Base-by-base conservation (phyloP, 2,113 vertebrate species). In the Microcebus tavaratra region DNA sequence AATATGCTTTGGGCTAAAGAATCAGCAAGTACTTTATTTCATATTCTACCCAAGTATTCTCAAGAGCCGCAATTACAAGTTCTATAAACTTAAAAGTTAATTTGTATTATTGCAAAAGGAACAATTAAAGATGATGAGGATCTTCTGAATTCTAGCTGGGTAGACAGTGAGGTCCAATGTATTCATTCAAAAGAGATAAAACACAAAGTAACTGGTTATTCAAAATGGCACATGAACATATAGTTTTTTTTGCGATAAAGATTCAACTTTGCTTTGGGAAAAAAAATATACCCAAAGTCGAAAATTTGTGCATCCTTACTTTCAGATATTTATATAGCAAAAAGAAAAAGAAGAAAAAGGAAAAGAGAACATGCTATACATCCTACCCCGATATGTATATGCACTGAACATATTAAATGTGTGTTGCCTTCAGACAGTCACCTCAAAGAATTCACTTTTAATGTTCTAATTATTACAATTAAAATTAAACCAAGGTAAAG, bases 61-160 rank as follows among this genome's bases (percentile, higher is more conserved):
- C 89, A 79, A 93, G 55, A 88, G 57, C 31, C 0, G 3, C 0
- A 18, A 61, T 17, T 48, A 79, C 13, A 84, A 73, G 83, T 68
- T 94, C 76, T 86, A 53, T 39, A 96, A 83, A 88, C 68, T 55
- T 89, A 78, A 93, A 29, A 88, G 39, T 59, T 81, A 88, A 97
- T 97, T 95, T n/a, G 15, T 89, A 92, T 36, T 93, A 96, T 31
- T 91, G 61, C 86, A 97, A 91, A 97, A 98, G 91, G 68, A 90
- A 86, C 29, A n/a, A 91, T 73, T 59, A 67, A 95, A 83, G 45
- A 87, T 59, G 67, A 83, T 23, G 25, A 68, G 34, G 42, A 83
- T 79, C n/a, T 55, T 95, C 81, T 88, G 75, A 79, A 75, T 86
- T 94, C 88, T 48, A 67, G 61, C 29, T 88, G 31, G 6, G 31